Conservation (phyloP, 1,140 invertebrate genomes). For the Ceratitis capitata region DNA sequence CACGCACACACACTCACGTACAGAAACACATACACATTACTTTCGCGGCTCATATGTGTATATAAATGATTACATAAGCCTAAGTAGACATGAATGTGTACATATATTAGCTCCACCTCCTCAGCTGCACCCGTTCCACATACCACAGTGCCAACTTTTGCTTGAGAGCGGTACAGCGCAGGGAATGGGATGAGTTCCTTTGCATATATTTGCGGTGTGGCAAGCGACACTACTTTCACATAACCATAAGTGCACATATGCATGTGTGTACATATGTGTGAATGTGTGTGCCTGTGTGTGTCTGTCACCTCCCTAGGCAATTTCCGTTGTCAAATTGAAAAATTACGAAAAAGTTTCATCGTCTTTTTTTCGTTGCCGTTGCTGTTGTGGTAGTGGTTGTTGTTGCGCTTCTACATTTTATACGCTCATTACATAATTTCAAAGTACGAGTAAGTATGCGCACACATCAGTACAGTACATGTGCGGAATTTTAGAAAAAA, state of each 20-base stretch:
- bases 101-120: neutral
- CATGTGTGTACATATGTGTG: neutral
- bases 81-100: slow-evolving; percentile 25
- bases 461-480: too few species aligned
- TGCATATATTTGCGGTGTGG: slow-evolving; percentile 32
- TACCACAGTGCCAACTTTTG: too few species aligned
- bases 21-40: too few species aligned
- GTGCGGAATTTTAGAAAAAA: slow-evolving; percentile 48
- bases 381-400: slow-evolving; percentile 2
- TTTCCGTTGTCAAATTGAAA: slow-evolving; percentile 66
- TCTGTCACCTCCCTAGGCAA: slow-evolving; percentile 58
- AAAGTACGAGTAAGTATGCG: slow-evolving; percentile 46
- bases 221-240: neutral
- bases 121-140: neutral
- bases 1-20: neutral
- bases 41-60: neutral
- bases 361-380: slow-evolving; percentile 32
- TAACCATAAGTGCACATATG: neutral
- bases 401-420: slow-evolving; percentile 55
- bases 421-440: slow-evolving; percentile 65
- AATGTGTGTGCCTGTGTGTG: slow-evolving; percentile 44
- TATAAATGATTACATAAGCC: neutral
- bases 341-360: slow-evolving; percentile 53
- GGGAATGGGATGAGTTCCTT: neutral
- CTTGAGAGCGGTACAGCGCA: neutral